Conservation (phyloP, 2,888 invertebrate species). For the Amphipoea lucens region DNA sequence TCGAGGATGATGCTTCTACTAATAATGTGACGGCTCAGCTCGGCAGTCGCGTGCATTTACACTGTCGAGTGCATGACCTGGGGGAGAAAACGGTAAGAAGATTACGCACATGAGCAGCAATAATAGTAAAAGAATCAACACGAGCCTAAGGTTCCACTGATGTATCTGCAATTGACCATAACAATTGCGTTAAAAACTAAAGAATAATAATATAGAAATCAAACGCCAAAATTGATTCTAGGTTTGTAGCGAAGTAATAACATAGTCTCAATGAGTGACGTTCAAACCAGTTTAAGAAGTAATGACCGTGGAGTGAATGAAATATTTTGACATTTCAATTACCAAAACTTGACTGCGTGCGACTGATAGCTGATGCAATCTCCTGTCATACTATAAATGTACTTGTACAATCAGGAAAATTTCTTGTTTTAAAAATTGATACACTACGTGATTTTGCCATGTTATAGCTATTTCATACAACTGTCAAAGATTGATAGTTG, state of each 20-base stretch:
- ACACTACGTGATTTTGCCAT: not conserved
- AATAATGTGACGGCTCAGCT: constrained; percentile 93
- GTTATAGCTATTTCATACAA: not conserved
- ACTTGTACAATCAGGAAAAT: not conserved
- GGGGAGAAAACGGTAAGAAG: constrained; percentile 92
- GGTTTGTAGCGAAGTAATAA: not conserved
- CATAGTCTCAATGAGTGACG: not conserved
- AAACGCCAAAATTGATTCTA: not conserved
- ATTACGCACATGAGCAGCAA: not conserved
- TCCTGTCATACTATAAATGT: not conserved
- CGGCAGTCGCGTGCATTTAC: constrained; percentile 91
- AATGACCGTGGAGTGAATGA: not conserved
- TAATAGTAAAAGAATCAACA: not conserved
- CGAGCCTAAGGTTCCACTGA: not conserved
- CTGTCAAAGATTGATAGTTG: not conserved
- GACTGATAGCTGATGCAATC: not conserved
- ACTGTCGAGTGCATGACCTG: constrained; percentile 92
- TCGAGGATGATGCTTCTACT: constrained; percentile 92
- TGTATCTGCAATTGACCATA: not conserved
- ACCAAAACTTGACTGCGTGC: not conserved
- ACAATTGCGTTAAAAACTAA: not conserved
- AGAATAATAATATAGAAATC: not conserved
- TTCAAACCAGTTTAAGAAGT: not conserved
- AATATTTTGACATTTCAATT: not conserved
- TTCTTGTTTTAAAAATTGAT: not conserved